A percentile compares a stretch with the other conserved stretches of the same genome.
Conservation (phyloP, 1,140 invertebrate genomes). For the Drosophila eugracilis region DNA sequence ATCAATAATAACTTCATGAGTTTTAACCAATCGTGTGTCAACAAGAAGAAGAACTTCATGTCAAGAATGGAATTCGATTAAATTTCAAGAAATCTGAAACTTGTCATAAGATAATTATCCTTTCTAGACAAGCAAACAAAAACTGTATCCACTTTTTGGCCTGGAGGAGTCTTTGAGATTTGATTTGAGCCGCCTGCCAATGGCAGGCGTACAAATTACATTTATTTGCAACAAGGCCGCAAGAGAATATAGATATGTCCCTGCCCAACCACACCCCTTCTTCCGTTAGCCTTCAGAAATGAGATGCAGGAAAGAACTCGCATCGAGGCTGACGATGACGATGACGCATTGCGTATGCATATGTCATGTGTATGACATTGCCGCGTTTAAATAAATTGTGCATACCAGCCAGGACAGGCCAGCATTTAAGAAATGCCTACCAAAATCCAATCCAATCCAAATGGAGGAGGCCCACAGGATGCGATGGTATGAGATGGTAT, state of each 20-base stretch:
- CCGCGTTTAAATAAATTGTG: slow-evolving; percentile 78
- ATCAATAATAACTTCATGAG: no score
- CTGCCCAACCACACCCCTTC: slow-evolving; percentile 1
- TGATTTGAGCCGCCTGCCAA: slow-evolving; percentile 48
- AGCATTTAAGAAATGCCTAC: slow-evolving; percentile 74
- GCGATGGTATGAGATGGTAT: no score
- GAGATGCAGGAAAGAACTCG: not conserved
- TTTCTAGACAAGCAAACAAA: not conserved
- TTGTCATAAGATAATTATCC: not conserved
- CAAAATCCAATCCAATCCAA: slow-evolving; percentile 29
- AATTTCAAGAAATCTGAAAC: not conserved
- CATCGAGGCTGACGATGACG: slow-evolving; percentile 47
- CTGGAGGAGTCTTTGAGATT: slow-evolving; percentile 2
- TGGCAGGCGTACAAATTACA: slow-evolving; percentile 64
- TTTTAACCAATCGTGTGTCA: no score
- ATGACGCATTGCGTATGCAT: slow-evolving; percentile 78
- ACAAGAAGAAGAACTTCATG: not conserved
- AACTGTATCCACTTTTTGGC: not conserved
- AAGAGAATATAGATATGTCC: slow-evolving; percentile 42
- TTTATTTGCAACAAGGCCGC: slow-evolving; percentile 61
- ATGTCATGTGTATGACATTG: slow-evolving; percentile 74
- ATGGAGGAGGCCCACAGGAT: slow-evolving; percentile 1
- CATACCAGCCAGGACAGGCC: slow-evolving; percentile 42
- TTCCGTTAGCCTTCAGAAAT: not conserved
- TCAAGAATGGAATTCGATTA: no score